Evolutionary conservation across 2,888 invertebrate genomes (phyloP).

Genomic region (Luperina nickerlii): DNA sequence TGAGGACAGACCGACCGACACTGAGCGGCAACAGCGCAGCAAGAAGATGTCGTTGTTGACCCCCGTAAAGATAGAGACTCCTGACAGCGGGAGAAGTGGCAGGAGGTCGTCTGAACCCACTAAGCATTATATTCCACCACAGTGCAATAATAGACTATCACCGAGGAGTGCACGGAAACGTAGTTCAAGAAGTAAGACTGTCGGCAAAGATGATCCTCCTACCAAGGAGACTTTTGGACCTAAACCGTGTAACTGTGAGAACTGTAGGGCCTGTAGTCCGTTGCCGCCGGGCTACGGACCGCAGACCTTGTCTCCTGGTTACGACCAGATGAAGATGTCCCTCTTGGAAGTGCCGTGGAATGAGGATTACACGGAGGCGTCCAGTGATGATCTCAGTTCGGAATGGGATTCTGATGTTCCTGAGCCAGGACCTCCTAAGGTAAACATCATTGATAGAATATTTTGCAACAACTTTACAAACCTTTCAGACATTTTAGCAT

Average conservation of each 20-base stretch:
- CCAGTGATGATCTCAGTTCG: conserved; percentile 97
- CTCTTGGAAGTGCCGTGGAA: conserved; percentile 94
- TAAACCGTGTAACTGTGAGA: conserved; percentile 87
- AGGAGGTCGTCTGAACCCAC: conserved; percentile 85
- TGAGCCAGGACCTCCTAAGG: conserved; percentile 87
- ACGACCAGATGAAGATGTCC: conserved; percentile 95
- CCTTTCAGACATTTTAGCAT: neutral
- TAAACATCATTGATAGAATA: conserved; percentile 75
- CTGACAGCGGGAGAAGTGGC: conserved; percentile 82
- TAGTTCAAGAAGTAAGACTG: conserved; percentile 81
- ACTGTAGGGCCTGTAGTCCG: conserved; percentile 89
- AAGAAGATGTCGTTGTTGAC: conserved; percentile 87
- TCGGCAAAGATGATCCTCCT: conserved; percentile 76
- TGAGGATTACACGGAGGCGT: conserved; percentile 96
- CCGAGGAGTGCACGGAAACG: conserved; percentile 86
- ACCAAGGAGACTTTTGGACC: conserved; percentile 80
- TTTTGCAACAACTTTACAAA: neutral
- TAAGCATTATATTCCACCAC: conserved; percentile 86
- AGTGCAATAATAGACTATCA: conserved; percentile 86
- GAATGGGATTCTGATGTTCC: conserved; percentile 97
- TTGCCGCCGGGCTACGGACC: conserved; percentile 86
- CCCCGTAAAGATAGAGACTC: conserved; percentile 87
- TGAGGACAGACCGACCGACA: conserved; percentile 79
- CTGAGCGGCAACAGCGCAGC: conserved; percentile 79
- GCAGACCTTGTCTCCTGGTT: conserved; percentile 91